These are phyloP conservation scores for Myodes glareolus DNA, from an alignment of 2,113 vertebrate species.

Conservation along the genomic window DNA sequence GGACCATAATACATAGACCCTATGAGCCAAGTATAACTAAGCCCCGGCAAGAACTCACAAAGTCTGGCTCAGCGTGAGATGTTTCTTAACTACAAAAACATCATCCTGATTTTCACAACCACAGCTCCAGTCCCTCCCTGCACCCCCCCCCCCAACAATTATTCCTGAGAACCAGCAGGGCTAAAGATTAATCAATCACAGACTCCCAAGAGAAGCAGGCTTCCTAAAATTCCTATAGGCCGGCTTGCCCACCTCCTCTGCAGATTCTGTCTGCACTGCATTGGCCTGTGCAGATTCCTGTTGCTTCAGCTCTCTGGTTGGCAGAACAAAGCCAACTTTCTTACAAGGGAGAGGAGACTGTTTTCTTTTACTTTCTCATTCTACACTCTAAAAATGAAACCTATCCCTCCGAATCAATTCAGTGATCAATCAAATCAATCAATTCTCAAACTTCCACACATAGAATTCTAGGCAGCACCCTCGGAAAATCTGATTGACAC, in stretches of 20 bases:
- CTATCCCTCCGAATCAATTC: background rate
- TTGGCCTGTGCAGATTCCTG: background rate
- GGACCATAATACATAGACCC: background rate
- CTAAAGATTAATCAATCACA: background rate
- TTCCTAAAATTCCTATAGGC: too few species aligned
- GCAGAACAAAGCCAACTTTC: background rate
- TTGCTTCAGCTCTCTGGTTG: background rate
- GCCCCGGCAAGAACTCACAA: background rate
- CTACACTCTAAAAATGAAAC: background rate
- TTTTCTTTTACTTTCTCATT: background rate
- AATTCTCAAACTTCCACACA: background rate
- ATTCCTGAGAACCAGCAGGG: background rate
- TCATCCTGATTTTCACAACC: background rate
- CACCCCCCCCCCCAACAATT: background rate
- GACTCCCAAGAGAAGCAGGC: background rate
- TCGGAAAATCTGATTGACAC: background rate
- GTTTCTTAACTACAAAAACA: background rate
- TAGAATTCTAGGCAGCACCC: background rate
- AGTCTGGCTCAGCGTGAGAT: background rate
- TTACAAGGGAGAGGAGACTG: background rate
- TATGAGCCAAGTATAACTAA: background rate
- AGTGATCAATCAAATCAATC: background rate
- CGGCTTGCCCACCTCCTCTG: background rate
- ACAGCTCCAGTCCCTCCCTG: too few species aligned
- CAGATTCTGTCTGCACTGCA: background rate